Percentiles rank a stretch among this genome's conserved stretches.
phyloP scores from a whole-genome alignment of 1,140 invertebrate species.

The Thaumetopoea pityocampa region DNA sequence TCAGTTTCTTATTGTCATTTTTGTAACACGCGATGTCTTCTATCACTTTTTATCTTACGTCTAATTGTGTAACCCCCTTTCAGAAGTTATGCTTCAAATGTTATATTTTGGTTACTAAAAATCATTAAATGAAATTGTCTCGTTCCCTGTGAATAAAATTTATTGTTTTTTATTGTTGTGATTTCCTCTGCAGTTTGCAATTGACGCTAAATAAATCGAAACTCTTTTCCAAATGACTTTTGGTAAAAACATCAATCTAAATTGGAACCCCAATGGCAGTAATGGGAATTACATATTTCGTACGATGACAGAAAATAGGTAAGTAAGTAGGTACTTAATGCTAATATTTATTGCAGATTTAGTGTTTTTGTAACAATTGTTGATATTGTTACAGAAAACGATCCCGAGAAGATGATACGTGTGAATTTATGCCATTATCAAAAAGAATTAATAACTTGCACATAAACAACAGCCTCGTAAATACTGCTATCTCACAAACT shows the following conservation, averaged over 20 bases:
- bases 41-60: too few species aligned
- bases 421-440: conserved; percentile 85
- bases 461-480: conserved; percentile 77
- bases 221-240: conserved; percentile 46
- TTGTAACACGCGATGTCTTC: too few species aligned
- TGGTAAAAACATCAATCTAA: conserved; percentile 39
- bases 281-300: conserved; percentile 51
- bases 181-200: background rate
- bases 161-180: conserved; percentile 1
- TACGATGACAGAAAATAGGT: conserved; percentile 71
- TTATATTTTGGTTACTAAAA: too few species aligned
- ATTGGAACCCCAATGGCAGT: conserved; percentile 44
- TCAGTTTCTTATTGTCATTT: too few species aligned
- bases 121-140: too few species aligned
- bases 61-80: too few species aligned
- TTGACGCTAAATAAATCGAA: conserved; percentile 1
- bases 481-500: conserved; percentile 34
- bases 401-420: conserved; percentile 81
- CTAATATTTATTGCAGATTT: background rate
- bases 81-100: too few species aligned
- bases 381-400: conserved; percentile 77
- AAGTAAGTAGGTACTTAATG: conserved; percentile 17
- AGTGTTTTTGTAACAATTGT: background rate
- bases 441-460: conserved; percentile 89
- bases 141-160: conserved; percentile 12